A percentile compares a stretch with the other conserved stretches of the same genome.
phyloP scores from a whole-genome alignment of 2,888 invertebrate genomes.

The Eupsilia transversa region DNA sequence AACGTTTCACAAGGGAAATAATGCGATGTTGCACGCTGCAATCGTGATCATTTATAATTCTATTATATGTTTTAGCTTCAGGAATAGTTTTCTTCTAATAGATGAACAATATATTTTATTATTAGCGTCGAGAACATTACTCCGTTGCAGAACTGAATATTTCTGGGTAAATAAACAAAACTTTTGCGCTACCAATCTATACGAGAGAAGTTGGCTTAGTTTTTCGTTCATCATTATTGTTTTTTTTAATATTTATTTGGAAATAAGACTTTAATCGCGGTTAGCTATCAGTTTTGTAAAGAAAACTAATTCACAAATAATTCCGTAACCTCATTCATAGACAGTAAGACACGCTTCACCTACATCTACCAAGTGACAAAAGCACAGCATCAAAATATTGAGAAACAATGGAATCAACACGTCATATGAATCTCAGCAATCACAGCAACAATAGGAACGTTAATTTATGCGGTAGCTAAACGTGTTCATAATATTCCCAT shows the following conservation, averaged over 20 bases:
- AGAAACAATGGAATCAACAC: constrained; percentile 20
- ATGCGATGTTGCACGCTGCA: constrained; percentile 10
- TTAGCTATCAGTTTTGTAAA: neutral
- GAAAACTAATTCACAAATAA: neutral
- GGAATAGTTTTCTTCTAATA: constrained; percentile 9
- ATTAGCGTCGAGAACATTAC: neutral
- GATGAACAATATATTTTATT: constrained; percentile 14
- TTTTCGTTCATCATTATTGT: neutral
- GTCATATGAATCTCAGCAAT: constrained; percentile 10
- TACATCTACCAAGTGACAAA: neutral
- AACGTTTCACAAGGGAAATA: constrained; percentile 51
- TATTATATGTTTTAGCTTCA: constrained; percentile 17
- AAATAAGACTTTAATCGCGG: neutral
- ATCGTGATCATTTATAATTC: constrained; percentile 37
- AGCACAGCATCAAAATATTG: neutral
- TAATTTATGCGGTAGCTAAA: neutral
- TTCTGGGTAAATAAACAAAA: neutral
- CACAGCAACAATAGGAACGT: constrained; percentile 25
- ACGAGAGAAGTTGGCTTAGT: neutral
- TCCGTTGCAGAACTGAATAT: neutral
- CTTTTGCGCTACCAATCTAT: neutral
- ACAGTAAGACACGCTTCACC: too few relatives aligned
- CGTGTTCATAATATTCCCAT: constrained; percentile 35
- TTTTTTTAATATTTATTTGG: neutral
- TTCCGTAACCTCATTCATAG: neutral